Percentiles rank a stretch among this genome's conserved stretches.
Conservation (phyloP, 2,888 invertebrate genomes). For the Parelbella ahira region DNA sequence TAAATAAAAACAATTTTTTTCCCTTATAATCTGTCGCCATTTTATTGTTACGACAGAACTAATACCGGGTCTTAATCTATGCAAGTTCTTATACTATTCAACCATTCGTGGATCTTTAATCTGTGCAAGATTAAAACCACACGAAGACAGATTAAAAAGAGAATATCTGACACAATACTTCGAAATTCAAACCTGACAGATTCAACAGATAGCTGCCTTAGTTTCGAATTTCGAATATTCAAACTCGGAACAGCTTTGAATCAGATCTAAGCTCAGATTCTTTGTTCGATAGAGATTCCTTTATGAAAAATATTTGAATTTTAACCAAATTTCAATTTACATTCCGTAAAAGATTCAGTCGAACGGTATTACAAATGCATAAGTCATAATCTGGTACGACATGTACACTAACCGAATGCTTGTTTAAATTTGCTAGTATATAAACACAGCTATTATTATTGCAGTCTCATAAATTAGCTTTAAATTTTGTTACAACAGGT, state of each 20-base stretch:
- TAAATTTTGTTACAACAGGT: neutral
- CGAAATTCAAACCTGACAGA: conserved; percentile 29
- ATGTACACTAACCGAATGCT: neutral
- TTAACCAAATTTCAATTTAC: conserved; percentile 1
- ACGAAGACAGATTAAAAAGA: conserved; percentile 19
- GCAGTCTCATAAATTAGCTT: conserved; percentile 1
- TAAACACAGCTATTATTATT: conserved; percentile 3
- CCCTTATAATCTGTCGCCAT: no score
- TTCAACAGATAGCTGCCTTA: conserved; percentile 26
- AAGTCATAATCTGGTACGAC: neutral
- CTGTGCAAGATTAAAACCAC: conserved; percentile 12
- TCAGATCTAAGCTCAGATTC: conserved; percentile 24
- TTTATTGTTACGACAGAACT: no score
- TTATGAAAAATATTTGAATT: conserved; percentile 25
- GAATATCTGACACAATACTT: conserved; percentile 23
- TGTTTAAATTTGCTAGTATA: neutral
- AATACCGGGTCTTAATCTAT: no score
- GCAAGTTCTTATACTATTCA: no score
- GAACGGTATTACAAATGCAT: neutral
- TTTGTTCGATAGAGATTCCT: conserved; percentile 25
- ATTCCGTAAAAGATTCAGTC: neutral
- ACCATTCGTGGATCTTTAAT: no score
- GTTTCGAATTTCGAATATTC: conserved; percentile 30
- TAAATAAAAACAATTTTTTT: no score
- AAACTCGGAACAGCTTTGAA: conserved; percentile 24